These are phyloP conservation scores for Drosophila testacea DNA, from an alignment of 2,888 invertebrate species.

Conservation along the genomic window DNA sequence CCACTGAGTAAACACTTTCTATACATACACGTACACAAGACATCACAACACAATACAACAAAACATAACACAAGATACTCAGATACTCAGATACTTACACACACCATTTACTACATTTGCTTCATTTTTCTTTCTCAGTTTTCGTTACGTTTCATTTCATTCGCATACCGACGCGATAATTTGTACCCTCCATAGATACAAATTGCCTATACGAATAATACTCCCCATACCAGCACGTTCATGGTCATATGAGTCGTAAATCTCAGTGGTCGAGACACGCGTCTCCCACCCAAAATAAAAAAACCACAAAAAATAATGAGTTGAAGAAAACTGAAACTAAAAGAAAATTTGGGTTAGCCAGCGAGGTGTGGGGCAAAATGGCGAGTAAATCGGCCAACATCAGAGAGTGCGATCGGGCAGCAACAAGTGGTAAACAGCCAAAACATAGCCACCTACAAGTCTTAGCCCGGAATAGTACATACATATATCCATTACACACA, in stretches of 20 bases:
- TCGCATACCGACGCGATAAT: conserved; percentile 68
- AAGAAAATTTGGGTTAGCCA: conserved; percentile 66
- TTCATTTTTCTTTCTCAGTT: conserved; percentile 49
- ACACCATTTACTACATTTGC: conserved; percentile 49
- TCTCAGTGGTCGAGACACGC: conserved; percentile 70
- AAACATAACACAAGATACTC: conserved; percentile 18
- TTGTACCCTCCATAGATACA: conserved; percentile 54
- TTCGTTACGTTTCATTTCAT: conserved; percentile 58
- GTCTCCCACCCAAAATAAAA: conserved; percentile 43
- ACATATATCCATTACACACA: conserved; percentile 30
- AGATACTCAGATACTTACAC: conserved; percentile 28
- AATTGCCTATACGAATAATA: conserved; percentile 29
- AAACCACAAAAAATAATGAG: conserved; percentile 3
- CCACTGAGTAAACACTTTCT: conserved; percentile 61
- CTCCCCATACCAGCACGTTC: conserved; percentile 76
- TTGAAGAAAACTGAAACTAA: conserved; percentile 37
- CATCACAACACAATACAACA: conserved; percentile 4
- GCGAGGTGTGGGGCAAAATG: conserved; percentile 14
- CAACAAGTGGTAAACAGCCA: conserved; percentile 73
- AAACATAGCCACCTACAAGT: conserved; percentile 77
- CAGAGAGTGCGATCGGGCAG: conserved; percentile 24
- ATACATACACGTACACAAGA: conserved; percentile 46
- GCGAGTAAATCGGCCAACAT: conserved; percentile 50
- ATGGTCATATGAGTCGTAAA: conserved; percentile 79
- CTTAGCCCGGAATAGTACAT: conserved; percentile 10